phyloP scores from a whole-genome alignment of 2,797 vertebrate species.

The Toxotes lorentzi region DNA sequence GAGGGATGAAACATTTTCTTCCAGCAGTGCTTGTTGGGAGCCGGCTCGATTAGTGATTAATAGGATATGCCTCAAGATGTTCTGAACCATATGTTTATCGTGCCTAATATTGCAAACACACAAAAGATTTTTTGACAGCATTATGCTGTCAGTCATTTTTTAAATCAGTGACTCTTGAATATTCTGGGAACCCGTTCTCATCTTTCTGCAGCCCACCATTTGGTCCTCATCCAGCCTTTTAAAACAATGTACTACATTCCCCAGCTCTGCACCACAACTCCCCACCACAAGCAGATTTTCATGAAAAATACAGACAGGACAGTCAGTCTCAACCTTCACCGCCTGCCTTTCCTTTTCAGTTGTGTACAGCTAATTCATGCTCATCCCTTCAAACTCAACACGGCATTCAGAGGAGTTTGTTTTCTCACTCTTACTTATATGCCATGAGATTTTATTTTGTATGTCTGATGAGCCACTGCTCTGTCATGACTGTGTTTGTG shows the following conservation, averaged over 20 bases:
- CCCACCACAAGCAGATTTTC: constrained; percentile 36
- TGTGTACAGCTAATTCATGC: constrained; percentile 35
- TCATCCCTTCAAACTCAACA: constrained; percentile 47
- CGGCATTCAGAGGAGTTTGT: constrained; percentile 53
- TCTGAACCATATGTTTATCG: constrained; percentile 29
- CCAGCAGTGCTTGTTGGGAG: constrained; percentile 27
- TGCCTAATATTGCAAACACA: constrained; percentile 31
- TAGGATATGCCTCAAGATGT: constrained; percentile 27
- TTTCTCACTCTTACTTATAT: constrained; percentile 57
- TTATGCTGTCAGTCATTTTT: constrained; percentile 43
- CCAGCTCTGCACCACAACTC: constrained; percentile 35
- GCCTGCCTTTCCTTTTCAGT: constrained; percentile 37
- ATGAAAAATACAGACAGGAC: constrained; percentile 51
- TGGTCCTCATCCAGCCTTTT: constrained; percentile 53
- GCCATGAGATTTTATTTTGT: constrained; percentile 53
- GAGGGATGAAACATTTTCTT: constrained; percentile 32
- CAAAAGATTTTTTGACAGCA: constrained; percentile 29
- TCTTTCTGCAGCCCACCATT: constrained; percentile 60
- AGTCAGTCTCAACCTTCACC: constrained; percentile 50
- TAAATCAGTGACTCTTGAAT: constrained; percentile 46
- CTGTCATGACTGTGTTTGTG: constrained; percentile 51
- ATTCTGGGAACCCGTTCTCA: constrained; percentile 59
- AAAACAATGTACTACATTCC: constrained; percentile 57
- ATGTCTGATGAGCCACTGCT: constrained; percentile 57
- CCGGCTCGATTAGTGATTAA: constrained; percentile 65